Evolutionary conservation across 2,888 invertebrate species (phyloP).

Genomic region (Urechis unicinctus): DNA sequence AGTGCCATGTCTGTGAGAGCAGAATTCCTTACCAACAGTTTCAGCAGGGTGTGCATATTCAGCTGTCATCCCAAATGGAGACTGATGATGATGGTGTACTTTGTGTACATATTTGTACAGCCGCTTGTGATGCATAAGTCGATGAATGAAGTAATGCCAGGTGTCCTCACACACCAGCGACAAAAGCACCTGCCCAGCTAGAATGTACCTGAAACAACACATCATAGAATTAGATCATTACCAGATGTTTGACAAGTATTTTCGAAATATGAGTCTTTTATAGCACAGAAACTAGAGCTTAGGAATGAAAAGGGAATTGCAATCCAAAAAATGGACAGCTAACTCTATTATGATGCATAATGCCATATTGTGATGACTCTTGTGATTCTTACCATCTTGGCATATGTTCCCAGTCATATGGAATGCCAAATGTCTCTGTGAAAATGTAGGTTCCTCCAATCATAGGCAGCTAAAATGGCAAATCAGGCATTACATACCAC

Average conservation of each 20-base stretch:
- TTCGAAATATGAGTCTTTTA: too few species aligned
- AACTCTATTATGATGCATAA: too few species aligned
- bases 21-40: conserved; percentile 39
- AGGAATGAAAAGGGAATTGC: too few species aligned
- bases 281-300: too few species aligned
- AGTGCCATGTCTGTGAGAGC: too few species aligned
- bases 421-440: conserved; percentile 33
- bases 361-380: too few species aligned
- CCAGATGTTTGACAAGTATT: too few species aligned
- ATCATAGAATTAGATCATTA: too few species aligned
- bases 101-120: conserved; percentile 42
- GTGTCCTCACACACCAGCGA: conserved; percentile 37
- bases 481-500: too few species aligned
- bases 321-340: too few species aligned
- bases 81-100: conserved; percentile 36
- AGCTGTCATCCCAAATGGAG: conserved; percentile 42
- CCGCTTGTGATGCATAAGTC: conserved; percentile 30
- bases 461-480: conserved; percentile 34
- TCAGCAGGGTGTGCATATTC: conserved; percentile 43
- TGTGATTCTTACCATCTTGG: conserved; percentile 39
- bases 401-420: conserved; percentile 34
- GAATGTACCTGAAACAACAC: conserved; percentile 24
- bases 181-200: conserved; percentile 21
- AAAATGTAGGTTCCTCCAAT: conserved; percentile 34
- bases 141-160: conserved; percentile 41